Base-by-base conservation (phyloP, 1,140 invertebrate genomes). In the Hydropsyche tenuis region DNA sequence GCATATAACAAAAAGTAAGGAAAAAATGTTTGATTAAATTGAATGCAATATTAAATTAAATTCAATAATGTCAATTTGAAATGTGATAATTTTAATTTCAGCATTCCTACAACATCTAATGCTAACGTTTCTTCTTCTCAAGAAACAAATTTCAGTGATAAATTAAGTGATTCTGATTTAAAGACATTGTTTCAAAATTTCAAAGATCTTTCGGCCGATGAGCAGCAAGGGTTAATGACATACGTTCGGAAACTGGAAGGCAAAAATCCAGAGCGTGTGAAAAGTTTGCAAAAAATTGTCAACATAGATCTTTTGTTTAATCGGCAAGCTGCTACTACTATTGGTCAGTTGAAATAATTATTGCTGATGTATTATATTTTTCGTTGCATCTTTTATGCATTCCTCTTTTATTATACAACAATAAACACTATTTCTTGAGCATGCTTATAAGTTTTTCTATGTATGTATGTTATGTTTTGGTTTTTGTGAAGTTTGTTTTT, bases 171-270 rank as follows among this genome's bases (percentile, higher is more conserved):
- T 79, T 88, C 88, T 0, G 92, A 94, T 77, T 80, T 94, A 18
- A 90, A 93, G 76, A 89, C 90, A 0, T 80, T 93, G 0, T 80
- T 94, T 30, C 91, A 93, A 79, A 94, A 93, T 80, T 94, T 94
- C 76, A 84, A 83, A 80, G 90, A 93, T 77, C 80, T 94, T 0
- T 90, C 89, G 0, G 88, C 87, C 1, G 90, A 93, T 64, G 92
- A 94, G 79, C 93, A 94, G 76, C 90, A 93, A 70, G 89, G 90
- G 72, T 82, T 94, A 0, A 93, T 94, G 5, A 89, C 88, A 3
- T 93, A 93, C 78, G 79, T 94, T 46, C 93, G 92, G 78, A 93
- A 93, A 78, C 79, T 94, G 37, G 92, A 94, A 80, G 87, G 87
- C 0, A 87, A 86, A 12, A 90, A 93, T 79, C 90, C 92, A 0